These are phyloP conservation scores for Remorina albescens DNA, from an alignment of 2,797 vertebrate species.

Conservation along the genomic window DNA sequence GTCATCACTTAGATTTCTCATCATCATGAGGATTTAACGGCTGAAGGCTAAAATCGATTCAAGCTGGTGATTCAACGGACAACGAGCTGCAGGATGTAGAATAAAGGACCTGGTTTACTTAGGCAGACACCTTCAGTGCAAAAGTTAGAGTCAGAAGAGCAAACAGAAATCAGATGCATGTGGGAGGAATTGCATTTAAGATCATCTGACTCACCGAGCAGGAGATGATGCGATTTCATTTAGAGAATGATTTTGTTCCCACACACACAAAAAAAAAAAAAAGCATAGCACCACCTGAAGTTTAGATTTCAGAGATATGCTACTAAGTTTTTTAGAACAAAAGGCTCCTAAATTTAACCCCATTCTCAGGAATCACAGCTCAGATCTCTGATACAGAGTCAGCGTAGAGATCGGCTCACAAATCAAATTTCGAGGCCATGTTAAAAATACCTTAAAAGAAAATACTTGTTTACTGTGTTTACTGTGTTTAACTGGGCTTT, in stretches of 20 bases:
- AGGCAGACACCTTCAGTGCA: too few species aligned
- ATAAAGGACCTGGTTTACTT: neutral
- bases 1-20: neutral
- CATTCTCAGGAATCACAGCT: too few species aligned
- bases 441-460: too few species aligned
- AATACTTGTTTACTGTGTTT: too few species aligned
- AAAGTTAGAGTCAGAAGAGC: constrained; percentile 36
- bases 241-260: constrained; percentile 26
- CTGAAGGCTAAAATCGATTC: neutral
- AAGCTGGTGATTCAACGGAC: neutral
- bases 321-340: too few species aligned
- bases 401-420: too few species aligned
- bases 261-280: neutral
- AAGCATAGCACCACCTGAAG: constrained; percentile 6
- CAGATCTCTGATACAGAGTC: too few species aligned
- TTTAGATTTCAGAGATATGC: neutral
- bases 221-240: constrained; percentile 22
- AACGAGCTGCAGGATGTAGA: neutral
- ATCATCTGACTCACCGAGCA: constrained; percentile 35
- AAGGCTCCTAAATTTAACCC: neutral
- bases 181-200: constrained; percentile 41
- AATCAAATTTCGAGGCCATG: too few species aligned
- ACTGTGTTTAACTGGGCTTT: too few species aligned
- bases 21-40: too few species aligned
- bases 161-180: constrained; percentile 40